phyloP scores from a whole-genome alignment of 2,797 vertebrate genomes.

The Carduelis carduelis region DNA sequence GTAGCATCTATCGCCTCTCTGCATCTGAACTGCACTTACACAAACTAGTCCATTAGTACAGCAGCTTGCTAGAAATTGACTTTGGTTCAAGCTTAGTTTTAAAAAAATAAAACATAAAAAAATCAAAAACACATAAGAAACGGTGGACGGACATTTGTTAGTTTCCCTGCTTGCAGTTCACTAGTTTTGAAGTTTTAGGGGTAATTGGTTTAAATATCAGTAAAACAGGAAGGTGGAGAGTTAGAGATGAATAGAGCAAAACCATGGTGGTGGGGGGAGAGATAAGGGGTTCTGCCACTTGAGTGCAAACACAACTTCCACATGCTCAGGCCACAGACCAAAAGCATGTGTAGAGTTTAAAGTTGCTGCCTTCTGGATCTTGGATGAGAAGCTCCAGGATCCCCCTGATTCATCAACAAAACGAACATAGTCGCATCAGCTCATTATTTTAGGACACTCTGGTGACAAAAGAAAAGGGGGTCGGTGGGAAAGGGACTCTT shows the following conservation, averaged over 20 bases:
- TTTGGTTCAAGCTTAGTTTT: conserved; percentile 99
- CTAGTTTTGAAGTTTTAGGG: conserved; percentile 70
- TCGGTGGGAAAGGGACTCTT: conserved; percentile 16
- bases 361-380: conserved; percentile 43
- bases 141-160: conserved; percentile 76
- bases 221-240: conserved; percentile 64
- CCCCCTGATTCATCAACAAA: conserved; percentile 43
- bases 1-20: conserved; percentile 88
- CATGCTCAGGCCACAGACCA: conserved; percentile 1
- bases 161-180: conserved; percentile 81
- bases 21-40: conserved; percentile 84
- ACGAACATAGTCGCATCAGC: conserved; percentile 5
- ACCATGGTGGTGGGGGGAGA: conserved; percentile 24
- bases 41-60: conserved; percentile 90
- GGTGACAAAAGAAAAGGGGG: conserved; percentile 48
- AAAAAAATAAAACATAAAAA: conserved; percentile 85
- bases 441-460: conserved; percentile 26
- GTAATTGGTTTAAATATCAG: conserved; percentile 61
- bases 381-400: conserved; percentile 49
- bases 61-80: conserved; percentile 96
- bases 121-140: conserved; percentile 73
- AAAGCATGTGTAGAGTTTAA: conserved; percentile 6
- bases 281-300: conserved; percentile 68
- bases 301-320: conserved; percentile 53
- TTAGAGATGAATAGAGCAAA: conserved; percentile 63